Evolutionary conservation across 1,140 invertebrate species (phyloP), one percentile per base, ranked within the genome.

Genomic region (Zelostemma sp.): DNA sequence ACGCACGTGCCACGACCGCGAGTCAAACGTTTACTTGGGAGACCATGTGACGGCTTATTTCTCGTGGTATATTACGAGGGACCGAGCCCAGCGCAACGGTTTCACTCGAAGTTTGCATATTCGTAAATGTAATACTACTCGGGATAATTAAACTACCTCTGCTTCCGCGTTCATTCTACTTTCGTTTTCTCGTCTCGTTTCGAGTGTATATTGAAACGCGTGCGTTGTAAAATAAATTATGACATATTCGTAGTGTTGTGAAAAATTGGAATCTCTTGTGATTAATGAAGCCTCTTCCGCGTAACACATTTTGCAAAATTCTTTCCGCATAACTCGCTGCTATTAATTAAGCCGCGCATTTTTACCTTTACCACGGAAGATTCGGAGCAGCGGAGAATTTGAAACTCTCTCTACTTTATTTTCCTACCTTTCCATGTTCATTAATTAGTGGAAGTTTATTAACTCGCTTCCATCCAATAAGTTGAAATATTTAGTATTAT

Each of bases 71-170:
- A 33, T 50, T 35, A 18, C 33, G 12, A 6, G 17, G 33, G 14
- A 25, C 21, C 21, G 19, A 12, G 14, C 15, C 33, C 33, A 47
- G 25, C 8, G 25, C 8, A 31, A 33, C 16, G 14, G 28, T 12
- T 50, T 35, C 2, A 50, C 35, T 47, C 18, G 40, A 55, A 21
- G 51, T 54, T 61, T 54, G 45, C 25, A 47, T 43, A 17, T 15
- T 43, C 12, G 5, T 8, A 43, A 43, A 18, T 17, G 12, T 17
- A 17, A 43, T 18, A 15, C 17, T 16, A 43, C 40, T 17, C 11
- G 17, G 15, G 14, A 43, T 43, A 43, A 43, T 43, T 43, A 43
- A 43, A 43, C 14, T 17, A 43, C 17, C 35, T 17, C 16, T 9
- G n/a, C 33, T 35, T 9, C 6, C 33, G n/a, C 6, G 33, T 35